Base-by-base conservation (phyloP, 1,140 invertebrate genomes). In the Diuraphis noxia region DNA sequence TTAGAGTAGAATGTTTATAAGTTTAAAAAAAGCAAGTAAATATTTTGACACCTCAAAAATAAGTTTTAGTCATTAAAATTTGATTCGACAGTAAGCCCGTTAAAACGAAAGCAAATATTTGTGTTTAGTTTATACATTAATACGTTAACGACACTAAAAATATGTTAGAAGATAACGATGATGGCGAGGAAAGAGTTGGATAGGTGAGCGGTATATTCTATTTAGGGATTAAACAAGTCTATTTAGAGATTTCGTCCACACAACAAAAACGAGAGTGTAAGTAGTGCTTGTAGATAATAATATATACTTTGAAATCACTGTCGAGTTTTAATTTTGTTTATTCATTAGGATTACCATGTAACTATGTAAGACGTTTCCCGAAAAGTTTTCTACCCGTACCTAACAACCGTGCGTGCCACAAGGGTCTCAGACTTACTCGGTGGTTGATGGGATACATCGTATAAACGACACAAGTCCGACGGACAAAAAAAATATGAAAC, bases 271-370 rank as follows among this genome's bases (percentile, higher is more conserved):
- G 81, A 41, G 38, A 30, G 25, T 17, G 10, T 25, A 40, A 36
- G 9, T 40, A 38, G 21, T 25, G 19, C 23, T 21, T 46, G 23
- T 85, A 84, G 34, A 84, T 43, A 84, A 17, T n/a, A n/a, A 84
- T 84, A 43, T 43, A 85, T 41, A 34, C 13, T 49, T 86, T 86
- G 21, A 49, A 85, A 43, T 86, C 19, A 34, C 43, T 49, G 84
- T 49, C 21, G 43, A 86, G 82, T 85, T 82, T 82, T 82, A 82
- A 82, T 41, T 82, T 82, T 82, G 81, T 82, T 82, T 82, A 82
- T 41, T 82, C 40, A 82, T 82, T 82, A 82, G 81, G 38, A 82
- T 82, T 82, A 41, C 40, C 40, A 41, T 38, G 81, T 82, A 82
- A 82, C 38, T 23, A 40, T 36, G 79, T 82, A 43, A 82, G 82